Evolutionary conservation across 2,113 vertebrate species (phyloP).

Genomic region (Cinclus mexicanus): DNA sequence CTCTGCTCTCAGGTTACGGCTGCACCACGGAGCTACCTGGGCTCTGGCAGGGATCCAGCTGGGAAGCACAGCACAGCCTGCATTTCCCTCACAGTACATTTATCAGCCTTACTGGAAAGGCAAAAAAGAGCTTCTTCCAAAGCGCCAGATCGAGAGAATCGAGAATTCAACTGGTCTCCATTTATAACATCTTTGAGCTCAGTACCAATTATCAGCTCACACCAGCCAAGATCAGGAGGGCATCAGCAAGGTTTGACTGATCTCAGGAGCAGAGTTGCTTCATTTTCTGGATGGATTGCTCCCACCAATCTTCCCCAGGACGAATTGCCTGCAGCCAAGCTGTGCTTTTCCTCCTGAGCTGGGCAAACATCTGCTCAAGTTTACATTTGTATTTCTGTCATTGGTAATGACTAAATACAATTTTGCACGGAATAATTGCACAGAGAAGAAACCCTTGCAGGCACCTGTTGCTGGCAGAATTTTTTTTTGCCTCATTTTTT

Average conservation of each 20-base stretch:
- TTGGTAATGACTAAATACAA: not conserved
- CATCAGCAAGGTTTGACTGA: not conserved
- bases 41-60: not conserved
- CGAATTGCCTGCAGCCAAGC: not conserved
- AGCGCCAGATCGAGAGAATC: accelerated
- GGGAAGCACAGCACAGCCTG: not conserved
- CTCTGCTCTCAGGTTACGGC: not conserved
- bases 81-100: not conserved
- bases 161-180: not conserved
- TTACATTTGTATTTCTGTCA: constrained; percentile 44
- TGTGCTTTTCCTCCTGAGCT: not conserved
- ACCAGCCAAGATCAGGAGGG: not conserved
- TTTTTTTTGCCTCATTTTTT: not conserved
- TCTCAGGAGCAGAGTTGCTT: constrained; percentile 24
- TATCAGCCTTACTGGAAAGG: not conserved
- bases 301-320: constrained; percentile 42
- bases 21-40: not conserved
- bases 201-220: not conserved
- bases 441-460: not conserved
- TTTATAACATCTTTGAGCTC: not conserved
- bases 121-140: not conserved
- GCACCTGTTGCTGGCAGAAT: not conserved
- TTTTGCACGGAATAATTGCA: not conserved
- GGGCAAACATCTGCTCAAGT: not conserved
- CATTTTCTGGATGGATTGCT: constrained; percentile 29